Evolutionary conservation across 2,797 vertebrate genomes (phyloP).

Genomic region (Eutrigla gurnardus): DNA sequence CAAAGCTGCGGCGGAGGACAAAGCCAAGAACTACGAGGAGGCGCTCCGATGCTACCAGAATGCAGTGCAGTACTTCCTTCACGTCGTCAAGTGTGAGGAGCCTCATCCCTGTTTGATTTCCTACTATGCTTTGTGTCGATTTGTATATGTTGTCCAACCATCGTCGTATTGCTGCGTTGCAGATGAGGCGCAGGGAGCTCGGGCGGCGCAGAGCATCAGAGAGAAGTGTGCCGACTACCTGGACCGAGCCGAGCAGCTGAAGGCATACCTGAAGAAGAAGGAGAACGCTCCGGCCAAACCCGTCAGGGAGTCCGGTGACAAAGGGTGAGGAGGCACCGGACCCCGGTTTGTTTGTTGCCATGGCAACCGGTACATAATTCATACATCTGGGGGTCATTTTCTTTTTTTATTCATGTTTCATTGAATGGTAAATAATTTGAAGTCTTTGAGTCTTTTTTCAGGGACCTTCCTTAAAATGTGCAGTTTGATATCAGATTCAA

Average conservation of each 20-base stretch:
- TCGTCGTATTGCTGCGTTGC: constrained; percentile 8
- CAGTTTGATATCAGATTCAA: background rate
- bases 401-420: background rate
- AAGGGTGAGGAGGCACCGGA: constrained; percentile 83
- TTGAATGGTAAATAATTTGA: background rate
- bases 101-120: background rate
- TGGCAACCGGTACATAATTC: background rate
- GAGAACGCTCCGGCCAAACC: constrained; percentile 89
- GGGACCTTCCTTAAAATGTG: background rate
- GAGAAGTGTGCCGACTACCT: constrained; percentile 92
- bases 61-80: constrained; percentile 93
- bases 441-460: background rate
- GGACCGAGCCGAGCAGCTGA: constrained; percentile 94
- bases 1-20: constrained; percentile 94
- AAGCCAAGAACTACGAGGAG: constrained; percentile 94
- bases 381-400: background rate
- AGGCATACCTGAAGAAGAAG: constrained; percentile 91
- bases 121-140: background rate
- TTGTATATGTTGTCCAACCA: background rate
- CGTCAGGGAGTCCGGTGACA: constrained; percentile 92
- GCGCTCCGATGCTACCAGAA: constrained; percentile 90
- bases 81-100: constrained; percentile 92
- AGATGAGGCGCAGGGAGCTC: constrained; percentile 93
- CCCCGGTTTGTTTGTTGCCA: background rate
- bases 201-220: constrained; percentile 92